phyloP scores from a whole-genome alignment of 2,888 invertebrate species.

The Crematogaster levior region DNA sequence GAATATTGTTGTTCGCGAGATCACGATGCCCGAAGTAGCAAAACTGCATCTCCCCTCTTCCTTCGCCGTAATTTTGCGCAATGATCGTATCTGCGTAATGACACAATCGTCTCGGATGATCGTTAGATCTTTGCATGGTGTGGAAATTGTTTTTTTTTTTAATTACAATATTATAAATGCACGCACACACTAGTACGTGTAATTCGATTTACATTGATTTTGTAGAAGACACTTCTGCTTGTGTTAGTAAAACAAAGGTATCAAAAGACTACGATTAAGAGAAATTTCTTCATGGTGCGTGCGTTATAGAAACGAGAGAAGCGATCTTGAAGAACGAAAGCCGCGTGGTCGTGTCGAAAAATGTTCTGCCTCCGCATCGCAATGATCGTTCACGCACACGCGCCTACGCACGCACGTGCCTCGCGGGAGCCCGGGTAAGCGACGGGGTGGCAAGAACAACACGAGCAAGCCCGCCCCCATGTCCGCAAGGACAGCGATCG shows the following conservation, averaged over 20 bases:
- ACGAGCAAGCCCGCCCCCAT: slow-evolving; percentile 48
- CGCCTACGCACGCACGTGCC: slow-evolving; percentile 42
- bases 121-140: slow-evolving; percentile 11
- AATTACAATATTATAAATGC: slow-evolving; percentile 1
- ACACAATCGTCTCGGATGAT: slow-evolving; percentile 7
- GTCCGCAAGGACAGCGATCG: slow-evolving; percentile 64
- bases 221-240: neutral
- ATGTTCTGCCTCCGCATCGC: neutral
- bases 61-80: slow-evolving; percentile 12
- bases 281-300: neutral
- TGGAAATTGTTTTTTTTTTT: slow-evolving; percentile 31
- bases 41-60: neutral
- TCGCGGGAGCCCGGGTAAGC: neutral
- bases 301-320: neutral
- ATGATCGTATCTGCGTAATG: slow-evolving; percentile 38
- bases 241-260: neutral
- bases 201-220: slow-evolving; percentile 7
- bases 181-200: neutral
- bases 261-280: neutral
- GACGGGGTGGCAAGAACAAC: slow-evolving; percentile 67
- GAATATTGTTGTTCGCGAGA: slow-evolving; percentile 28
- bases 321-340: neutral
- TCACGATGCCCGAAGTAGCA: slow-evolving; percentile 2
- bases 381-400: slow-evolving; percentile 8
- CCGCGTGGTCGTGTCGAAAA: neutral